Conservation (phyloP, 2,113 vertebrate genomes). For the Buteo buteo region DNA sequence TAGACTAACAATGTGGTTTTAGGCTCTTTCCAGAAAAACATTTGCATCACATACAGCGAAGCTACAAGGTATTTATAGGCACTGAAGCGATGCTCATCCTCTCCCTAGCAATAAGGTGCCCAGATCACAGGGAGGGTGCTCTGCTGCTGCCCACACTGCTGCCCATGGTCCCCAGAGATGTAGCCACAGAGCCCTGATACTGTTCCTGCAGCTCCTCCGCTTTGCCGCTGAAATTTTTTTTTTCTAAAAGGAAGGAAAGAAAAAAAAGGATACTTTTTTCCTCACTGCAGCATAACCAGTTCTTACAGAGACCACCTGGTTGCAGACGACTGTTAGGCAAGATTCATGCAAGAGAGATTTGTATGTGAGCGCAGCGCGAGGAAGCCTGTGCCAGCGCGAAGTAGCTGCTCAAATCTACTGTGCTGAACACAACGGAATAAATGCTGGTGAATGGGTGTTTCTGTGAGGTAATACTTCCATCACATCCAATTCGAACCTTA, state of each 20-base stretch:
- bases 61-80: neutral
- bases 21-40: neutral
- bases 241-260: neutral
- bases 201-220: neutral
- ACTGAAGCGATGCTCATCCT: neutral
- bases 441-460: neutral
- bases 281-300: neutral
- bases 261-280: neutral
- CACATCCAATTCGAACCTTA: neutral
- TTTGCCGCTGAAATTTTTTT: neutral
- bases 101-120: neutral
- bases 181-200: neutral
- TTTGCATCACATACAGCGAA: neutral
- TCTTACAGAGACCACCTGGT: neutral
- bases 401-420: neutral
- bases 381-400: neutral
- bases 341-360: neutral
- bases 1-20: neutral
- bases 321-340: neutral
- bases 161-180: neutral
- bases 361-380: neutral
- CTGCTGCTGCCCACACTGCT: neutral
- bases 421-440: neutral
- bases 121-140: neutral
- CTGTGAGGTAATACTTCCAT: neutral